A percentile compares a stretch with the other conserved stretches of the same genome.
Evolutionary conservation across 2,113 vertebrate species (phyloP).

Genomic region (Apus apus): DNA sequence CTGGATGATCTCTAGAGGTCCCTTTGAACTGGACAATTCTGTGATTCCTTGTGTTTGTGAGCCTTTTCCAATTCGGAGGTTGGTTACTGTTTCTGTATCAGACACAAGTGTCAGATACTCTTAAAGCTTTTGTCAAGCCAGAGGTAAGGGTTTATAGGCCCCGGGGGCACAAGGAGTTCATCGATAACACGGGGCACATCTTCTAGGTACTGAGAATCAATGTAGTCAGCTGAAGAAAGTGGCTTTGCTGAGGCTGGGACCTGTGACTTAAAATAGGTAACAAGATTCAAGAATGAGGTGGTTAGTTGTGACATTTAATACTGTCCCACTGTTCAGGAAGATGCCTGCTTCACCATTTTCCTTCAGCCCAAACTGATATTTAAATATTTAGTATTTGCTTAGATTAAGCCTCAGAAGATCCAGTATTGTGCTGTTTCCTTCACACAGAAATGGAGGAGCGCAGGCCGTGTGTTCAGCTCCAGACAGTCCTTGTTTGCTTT

Average conservation of each 20-base stretch:
- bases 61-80: rapidly evolving
- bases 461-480: neutral
- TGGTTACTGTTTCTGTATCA: neutral
- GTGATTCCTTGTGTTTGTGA: neutral
- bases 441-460: neutral
- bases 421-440: neutral
- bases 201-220: rapidly evolving
- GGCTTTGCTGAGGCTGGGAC: neutral
- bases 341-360: neutral
- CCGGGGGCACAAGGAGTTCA: rapidly evolving
- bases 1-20: too few species aligned
- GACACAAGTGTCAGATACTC: neutral
- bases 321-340: neutral
- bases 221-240: neutral
- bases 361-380: neutral
- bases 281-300: neutral
- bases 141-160: neutral
- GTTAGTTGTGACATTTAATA: neutral
- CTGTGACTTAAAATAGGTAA: neutral
- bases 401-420: neutral
- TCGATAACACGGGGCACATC: rapidly evolving
- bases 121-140: neutral
- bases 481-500: neutral
- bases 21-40: too few species aligned
- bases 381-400: neutral